phyloP scores from a whole-genome alignment of 1,140 invertebrate genomes.

The Papilio dardanus region DNA sequence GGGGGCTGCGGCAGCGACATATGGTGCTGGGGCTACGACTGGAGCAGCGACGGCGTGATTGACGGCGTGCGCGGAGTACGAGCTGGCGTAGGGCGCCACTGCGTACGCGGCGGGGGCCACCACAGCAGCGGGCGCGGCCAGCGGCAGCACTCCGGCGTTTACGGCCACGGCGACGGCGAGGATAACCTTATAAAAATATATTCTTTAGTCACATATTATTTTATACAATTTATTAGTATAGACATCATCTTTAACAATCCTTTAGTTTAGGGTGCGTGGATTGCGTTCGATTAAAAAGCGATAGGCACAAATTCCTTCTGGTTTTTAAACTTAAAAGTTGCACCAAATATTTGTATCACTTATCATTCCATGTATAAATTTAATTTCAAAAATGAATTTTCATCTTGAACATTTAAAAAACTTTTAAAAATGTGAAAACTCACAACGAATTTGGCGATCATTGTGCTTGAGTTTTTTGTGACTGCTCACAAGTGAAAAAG shows the following conservation, averaged over 20 bases:
- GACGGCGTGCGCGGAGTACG: conserved; percentile 85
- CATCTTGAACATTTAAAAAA: not conserved
- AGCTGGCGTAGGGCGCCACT: conserved; percentile 84
- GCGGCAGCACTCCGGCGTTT: conserved; percentile 66
- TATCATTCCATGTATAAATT: not conserved
- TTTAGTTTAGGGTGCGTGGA: too few species aligned
- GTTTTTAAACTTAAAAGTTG: too few species aligned
- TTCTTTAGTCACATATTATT: conserved; percentile 1
- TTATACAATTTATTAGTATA: not conserved
- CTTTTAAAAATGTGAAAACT: conserved; percentile 55
- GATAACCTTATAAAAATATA: conserved; percentile 75
- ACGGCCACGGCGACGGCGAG: conserved; percentile 70
- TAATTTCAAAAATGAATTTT: not conserved
- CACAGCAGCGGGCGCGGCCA: conserved; percentile 69
- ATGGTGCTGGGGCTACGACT: conserved; percentile 76
- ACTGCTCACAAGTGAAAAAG: conserved; percentile 69
- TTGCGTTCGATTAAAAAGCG: too few species aligned
- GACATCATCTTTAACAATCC: too few species aligned
- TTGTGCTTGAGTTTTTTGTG: conserved; percentile 78
- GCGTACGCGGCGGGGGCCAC: conserved; percentile 80
- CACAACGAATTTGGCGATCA: conserved; percentile 84
- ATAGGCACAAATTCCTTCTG: too few species aligned
- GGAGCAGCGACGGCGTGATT: conserved; percentile 85
- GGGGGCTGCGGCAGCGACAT: conserved; percentile 57
- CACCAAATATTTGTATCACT: too few species aligned